Evolutionary conservation across 2,113 vertebrate species (phyloP), one percentile per base, ranked within the genome.

Genomic region (Nymphicus hollandicus): DNA sequence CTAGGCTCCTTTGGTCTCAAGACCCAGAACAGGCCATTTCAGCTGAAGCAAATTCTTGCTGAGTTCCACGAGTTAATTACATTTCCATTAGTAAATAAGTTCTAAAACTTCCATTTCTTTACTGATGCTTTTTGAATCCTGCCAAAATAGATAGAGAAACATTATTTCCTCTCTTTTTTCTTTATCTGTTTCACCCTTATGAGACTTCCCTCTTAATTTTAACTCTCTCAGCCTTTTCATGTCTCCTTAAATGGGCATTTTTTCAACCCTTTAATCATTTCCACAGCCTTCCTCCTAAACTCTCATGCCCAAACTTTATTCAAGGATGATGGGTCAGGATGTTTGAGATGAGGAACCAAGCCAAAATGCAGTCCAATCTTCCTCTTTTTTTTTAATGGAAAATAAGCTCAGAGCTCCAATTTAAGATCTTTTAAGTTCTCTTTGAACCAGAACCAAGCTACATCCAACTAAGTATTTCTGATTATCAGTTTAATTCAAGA

Each of bases 61-160:
- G 39, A 74, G 44, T 91, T 89, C 86, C 80, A 61, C 33, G 70
- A 81, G 65, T 92, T 96, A 95, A 96, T 97, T 97, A 84, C 81
- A 84, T 92, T 96, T 92, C 82, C 86, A 86, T 94, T 79, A 86
- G 47, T 29, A 72, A 86, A 90, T 68, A n/a, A 91, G 81, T 92
- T 93, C 95, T 91, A 29, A 95, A 96, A 81, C 80, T 89, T 88
- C 72, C 7, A 61, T 95, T 84, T 86, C 31, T n/a, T 56, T 56
- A 47, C 69, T 65, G 65, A n/a, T 52, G 81, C 61, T 91, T 90
- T 80, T 64, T 91, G 69, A 86, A 53, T 65, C 28, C 70, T 78
- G 44, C 37, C 69, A 84, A 52, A 94, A 86, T 33, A 95, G 91
- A 95, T 6, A 69, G 61, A 19, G 41, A 89, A 81, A 76, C 73